Evolutionary conservation across 2,113 vertebrate genomes (phyloP), one percentile per base, ranked within the genome.

Genomic region (Campylomormyrus numenius): DNA sequence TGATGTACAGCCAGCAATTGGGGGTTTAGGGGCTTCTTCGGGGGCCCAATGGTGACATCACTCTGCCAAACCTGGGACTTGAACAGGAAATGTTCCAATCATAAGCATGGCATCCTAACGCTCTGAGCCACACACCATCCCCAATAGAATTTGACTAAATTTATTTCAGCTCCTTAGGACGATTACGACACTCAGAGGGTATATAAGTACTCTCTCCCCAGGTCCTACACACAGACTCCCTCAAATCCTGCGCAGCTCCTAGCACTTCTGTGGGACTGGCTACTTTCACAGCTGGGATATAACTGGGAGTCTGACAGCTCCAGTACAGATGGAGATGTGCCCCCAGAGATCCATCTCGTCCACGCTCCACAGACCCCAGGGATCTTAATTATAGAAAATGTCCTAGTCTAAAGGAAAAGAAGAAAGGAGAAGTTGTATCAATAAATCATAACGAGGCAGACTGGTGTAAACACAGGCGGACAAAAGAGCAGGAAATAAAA

Each of bases 291-390:
- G 93, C 94, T 95, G 91, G 91, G 93, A 94, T 93, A 92, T 96
- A 96, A 97, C 95, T 94, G 95, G 95, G 94, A 96, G 92, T 92
- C 93, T 92, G 94, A 94, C 92, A 95, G 91, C 91, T 95, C 94
- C 92, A 91, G 92, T 92, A 90, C 94, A 96, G 95, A 94, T 94
- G 93, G 95, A 96, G 94, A 96, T 93, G 93, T 97, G 96, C 94
- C 94, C 94, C 91, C 93, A 93, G 92, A 96, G 95, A 97, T 96
- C 96, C 95, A 97, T 96, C 92, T 93, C 91, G 95, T 94, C 94
- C 94, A 93, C 94, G 95, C 94, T 91, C 91, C 94, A 91, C 89
- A 92, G 91, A 94, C 92, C 94, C 91, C 52, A 66, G 90, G 66
- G 93, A 92, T 89, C 95, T 91, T 58, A 58, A 90, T 89, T 88